Base-by-base conservation (phyloP, 2,888 invertebrate genomes). In the Sminthurinus aureus region DNA sequence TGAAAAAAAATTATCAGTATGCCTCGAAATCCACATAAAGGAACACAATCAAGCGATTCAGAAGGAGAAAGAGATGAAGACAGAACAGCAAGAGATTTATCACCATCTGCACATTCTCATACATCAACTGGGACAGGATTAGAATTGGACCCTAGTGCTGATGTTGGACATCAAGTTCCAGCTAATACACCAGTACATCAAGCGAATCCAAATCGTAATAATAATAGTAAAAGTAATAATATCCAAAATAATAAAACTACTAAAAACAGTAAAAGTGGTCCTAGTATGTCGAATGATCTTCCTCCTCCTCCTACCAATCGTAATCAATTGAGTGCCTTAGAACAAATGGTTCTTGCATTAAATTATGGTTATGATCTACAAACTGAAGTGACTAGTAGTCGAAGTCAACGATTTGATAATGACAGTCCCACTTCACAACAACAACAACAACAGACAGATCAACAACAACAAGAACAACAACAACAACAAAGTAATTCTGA, bases 91-190 rank as follows among this genome's bases (percentile, higher is more conserved):
- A 20, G 86, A 73, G 86, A 87, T 50, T n/a, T 82, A 3, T 86
- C 86, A 9, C 86, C 87, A 0, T 86, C 86, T 12, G 84, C 85
- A 3, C 78, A 77, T 22, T 85, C 86, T 13, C 84, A 84, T 11
- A 71, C 85, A 0, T 86, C 87, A 0, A 51, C 67, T 8, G 71
- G 26, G 9, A 78, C 73, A 20, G 86, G 69, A 12, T 38, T 87
- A n/a, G 87, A 87, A 58, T 87, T 87, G 87, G 87, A 87, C 66
- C 87, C 86, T 8, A 87, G 87, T 0, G 87, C 87, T 1, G 87
- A 87, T 83, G 85, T 87, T 0, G 86, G 86, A 9, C 22, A 83
- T 75, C 66, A 71, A 73, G 80, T 58, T 18, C 71, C 69, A n/a
- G 12, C 69, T n/a, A 82, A 74, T 52, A 77, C 75, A 9, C 81